These are phyloP conservation scores for Anneissia japonica DNA, from an alignment of 35 echinoderm and acorn worm genomes.

Conservation along the genomic window DNA sequence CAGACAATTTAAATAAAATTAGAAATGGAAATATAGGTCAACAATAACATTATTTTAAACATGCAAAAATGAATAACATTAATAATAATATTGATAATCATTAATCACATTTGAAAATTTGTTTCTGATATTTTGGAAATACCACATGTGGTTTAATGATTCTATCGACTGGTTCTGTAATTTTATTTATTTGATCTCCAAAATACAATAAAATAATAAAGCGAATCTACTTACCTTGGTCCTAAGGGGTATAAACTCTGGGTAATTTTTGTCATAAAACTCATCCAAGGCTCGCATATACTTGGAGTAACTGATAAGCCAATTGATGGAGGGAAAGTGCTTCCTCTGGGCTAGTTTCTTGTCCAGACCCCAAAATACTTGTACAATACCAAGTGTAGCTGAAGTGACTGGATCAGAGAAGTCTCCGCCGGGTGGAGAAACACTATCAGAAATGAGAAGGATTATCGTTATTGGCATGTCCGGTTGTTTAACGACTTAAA, in stretches of 20 bases:
- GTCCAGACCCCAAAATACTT: slow-evolving; percentile 99
- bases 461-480: too few relatives aligned
- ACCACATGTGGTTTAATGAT: too few relatives aligned
- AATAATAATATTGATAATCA: too few relatives aligned
- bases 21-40: too few relatives aligned
- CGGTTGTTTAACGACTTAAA: too few relatives aligned
- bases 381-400: slow-evolving; percentile 96
- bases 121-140: too few relatives aligned
- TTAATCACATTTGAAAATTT: too few relatives aligned
- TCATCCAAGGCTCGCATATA: slow-evolving; percentile 85
- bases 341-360: slow-evolving; percentile 98
- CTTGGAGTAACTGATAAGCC: slow-evolving; percentile 99
- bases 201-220: neutral
- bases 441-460: slow-evolving; percentile 57
- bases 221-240: slow-evolving; percentile 56
- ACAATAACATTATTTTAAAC: too few relatives aligned
- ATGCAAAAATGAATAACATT: too few relatives aligned
- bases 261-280: slow-evolving; percentile 96
- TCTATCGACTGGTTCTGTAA: too few relatives aligned
- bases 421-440: slow-evolving; percentile 94
- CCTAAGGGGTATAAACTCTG: slow-evolving; percentile 95
- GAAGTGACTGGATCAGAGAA: slow-evolving; percentile 97
- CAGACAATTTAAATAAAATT: too few relatives aligned
- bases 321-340: slow-evolving; percentile 99
- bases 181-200: too few relatives aligned